Evolutionary conservation across 2,113 vertebrate genomes (phyloP).

Genomic region (Galemys pyrenaicus): DNA sequence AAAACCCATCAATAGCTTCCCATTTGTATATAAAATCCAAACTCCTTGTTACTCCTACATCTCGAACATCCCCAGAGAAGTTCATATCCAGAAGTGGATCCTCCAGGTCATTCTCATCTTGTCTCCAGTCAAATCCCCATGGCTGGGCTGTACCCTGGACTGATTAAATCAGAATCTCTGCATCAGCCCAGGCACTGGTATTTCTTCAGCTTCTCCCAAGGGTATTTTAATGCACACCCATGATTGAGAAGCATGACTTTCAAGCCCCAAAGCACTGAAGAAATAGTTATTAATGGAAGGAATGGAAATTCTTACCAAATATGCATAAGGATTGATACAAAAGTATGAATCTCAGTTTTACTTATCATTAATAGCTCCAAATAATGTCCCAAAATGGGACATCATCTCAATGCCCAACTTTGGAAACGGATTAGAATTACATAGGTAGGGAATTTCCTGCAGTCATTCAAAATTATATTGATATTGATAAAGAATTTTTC

Average conservation of each 20-base stretch:
- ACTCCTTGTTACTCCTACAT: not conserved
- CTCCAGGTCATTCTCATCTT: not conserved
- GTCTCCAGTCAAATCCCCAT: not conserved
- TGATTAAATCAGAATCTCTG: not conserved
- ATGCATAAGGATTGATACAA: not conserved
- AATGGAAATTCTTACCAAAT: not conserved
- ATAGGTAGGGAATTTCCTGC: not conserved
- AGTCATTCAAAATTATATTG: not conserved
- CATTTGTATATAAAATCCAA: slow-evolving; percentile 38
- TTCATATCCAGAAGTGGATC: not conserved
- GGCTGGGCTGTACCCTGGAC: not conserved
- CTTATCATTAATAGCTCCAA: not conserved
- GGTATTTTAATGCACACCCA: not conserved
- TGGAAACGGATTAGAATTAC: not conserved
- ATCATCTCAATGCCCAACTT: not conserved
- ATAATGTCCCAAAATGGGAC: not conserved
- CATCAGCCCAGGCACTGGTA: not conserved
- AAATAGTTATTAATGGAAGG: not conserved
- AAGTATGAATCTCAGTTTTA: not conserved
- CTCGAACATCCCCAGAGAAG: not conserved
- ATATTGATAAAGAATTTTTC: not conserved
- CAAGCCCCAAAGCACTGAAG: not conserved
- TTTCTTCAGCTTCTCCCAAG: not conserved
- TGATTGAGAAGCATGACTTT: not conserved
- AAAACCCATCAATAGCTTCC: not conserved